Percentiles rank a stretch among this genome's conserved stretches.
Evolutionary conservation across 2,113 vertebrate species (phyloP).

Genomic region (Corythoichthys haematopterus): DNA sequence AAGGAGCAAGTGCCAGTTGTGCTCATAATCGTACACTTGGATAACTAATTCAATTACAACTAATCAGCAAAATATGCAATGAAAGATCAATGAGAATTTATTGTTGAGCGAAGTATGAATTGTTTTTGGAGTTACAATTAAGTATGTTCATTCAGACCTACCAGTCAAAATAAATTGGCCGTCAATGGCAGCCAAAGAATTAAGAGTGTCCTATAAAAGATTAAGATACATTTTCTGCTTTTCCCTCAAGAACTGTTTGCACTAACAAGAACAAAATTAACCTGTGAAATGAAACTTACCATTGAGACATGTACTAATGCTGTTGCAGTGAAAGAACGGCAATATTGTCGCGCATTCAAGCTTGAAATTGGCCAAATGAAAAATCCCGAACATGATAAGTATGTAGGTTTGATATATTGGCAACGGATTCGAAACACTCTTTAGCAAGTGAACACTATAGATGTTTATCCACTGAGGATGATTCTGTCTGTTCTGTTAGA

Average conservation of each 20-base stretch:
- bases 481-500: constrained; percentile 26
- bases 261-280: neutral
- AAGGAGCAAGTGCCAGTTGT: constrained; percentile 1
- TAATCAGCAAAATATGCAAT: neutral
- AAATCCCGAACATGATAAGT: constrained; percentile 5
- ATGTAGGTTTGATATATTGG: neutral
- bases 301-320: constrained; percentile 20
- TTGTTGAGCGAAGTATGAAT: neutral
- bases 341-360: neutral
- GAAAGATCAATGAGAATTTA: neutral
- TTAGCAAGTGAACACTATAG: constrained; percentile 28
- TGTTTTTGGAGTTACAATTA: neutral
- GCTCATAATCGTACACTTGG: neutral
- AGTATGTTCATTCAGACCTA: too few species aligned
- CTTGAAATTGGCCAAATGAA: constrained; percentile 21
- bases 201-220: too few species aligned
- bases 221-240: neutral
- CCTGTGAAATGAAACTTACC: constrained; percentile 3
- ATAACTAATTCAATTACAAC: neutral
- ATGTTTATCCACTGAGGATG: constrained; percentile 33
- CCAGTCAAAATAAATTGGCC: too few species aligned
- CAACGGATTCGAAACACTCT: constrained; percentile 21
- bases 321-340: constrained; percentile 2
- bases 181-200: too few species aligned
- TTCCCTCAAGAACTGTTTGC: constrained; percentile 6